These are phyloP conservation scores for Psittacus erithacus DNA, from an alignment of 2,113 vertebrate genomes.

Conservation along the genomic window DNA sequence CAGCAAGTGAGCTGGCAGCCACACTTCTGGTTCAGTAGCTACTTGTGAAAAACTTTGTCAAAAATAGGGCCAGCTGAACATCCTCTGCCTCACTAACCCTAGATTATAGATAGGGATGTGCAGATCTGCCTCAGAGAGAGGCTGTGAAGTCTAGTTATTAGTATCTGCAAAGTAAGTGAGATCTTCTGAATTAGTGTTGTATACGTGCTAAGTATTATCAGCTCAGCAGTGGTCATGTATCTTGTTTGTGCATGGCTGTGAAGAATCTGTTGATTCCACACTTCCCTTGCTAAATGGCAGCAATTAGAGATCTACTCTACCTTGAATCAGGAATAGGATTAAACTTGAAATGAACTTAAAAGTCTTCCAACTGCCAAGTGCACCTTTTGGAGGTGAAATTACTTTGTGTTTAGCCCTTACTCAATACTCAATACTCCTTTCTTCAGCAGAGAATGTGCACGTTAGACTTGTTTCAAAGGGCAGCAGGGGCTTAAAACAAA, in stretches of 20 bases:
- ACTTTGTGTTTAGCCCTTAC: background rate
- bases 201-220: background rate
- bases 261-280: background rate
- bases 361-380: background rate
- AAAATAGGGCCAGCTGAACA: background rate
- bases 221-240: background rate
- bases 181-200: background rate
- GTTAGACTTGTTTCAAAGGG: background rate
- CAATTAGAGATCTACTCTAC: background rate
- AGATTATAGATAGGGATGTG: background rate
- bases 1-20: constrained; percentile 8
- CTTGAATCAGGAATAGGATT: background rate
- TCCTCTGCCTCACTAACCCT: background rate
- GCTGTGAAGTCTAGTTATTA: background rate
- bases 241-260: background rate
- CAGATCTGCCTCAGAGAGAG: background rate
- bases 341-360: background rate
- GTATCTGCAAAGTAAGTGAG: background rate
- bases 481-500: background rate
- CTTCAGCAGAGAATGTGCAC: background rate
- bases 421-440: background rate
- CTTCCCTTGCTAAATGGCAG: background rate
- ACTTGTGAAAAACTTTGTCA: background rate
- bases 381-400: background rate
- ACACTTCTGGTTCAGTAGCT: background rate